Base-by-base conservation (phyloP, 2,888 invertebrate genomes). In the Aleiodes alternator region DNA sequence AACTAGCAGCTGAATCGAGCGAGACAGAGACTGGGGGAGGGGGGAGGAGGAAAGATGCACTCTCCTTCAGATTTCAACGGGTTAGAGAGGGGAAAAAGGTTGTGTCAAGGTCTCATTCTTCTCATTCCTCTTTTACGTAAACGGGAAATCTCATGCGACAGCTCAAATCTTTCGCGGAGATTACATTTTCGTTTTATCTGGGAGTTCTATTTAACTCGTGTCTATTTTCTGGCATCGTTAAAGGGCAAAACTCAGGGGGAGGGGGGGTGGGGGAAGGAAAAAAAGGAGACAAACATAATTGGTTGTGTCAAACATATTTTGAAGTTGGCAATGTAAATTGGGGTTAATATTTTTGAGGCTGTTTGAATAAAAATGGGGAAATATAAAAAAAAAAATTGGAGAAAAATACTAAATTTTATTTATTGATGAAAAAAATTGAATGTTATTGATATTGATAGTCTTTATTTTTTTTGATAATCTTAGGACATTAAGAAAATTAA, bases 81-180 rank as follows among this genome's bases (percentile, higher is more conserved):
- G 72, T 56, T 14, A 50, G 34, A 56, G 29, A 50, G 34, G 48
- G 56, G 71, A 56, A 72, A 69, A 78, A 76, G 66, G 77, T 78
- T 78, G 56, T 57, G 66, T 23, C 59, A 11, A 64, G 56, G 53
- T 55, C 14, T 43, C 9, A 43, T 43, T 43, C 9, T 8, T 8
- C 7, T 11, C 43, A 7, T 8, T 34, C 34, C 34, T 34, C 34
- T 34, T 34, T 43, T 29, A 51, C 69, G 69, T 72, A 75, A 77
- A 69, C 59, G 76, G 23, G 73, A 80, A 23, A 75, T 77, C 70
- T 51, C 56, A 70, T 71, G 12, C 50, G 74, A 79, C 78, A 76
- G 70, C 56, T 70, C 72, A 56, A 76, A 76, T 79, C 69, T 74
- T 77, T 75, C 48, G 56, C 11, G 43, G 55, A 75, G 53, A 78